Evolutionary conservation across 1,140 invertebrate genomes (phyloP).

Genomic region (Odontomachus brunneus): DNA sequence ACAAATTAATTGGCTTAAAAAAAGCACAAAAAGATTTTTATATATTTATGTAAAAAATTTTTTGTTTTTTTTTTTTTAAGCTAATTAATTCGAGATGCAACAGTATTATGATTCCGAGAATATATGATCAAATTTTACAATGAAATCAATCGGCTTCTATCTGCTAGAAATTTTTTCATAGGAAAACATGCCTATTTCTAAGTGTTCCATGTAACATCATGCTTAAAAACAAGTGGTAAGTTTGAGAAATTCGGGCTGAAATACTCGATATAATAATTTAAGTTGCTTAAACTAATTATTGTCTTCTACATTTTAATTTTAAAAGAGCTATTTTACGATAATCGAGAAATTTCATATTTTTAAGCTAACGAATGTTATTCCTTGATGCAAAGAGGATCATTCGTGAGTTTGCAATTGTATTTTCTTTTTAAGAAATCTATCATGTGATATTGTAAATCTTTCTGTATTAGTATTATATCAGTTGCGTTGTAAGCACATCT

Average conservation of each 20-base stretch:
- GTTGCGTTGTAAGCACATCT: conserved; percentile 1
- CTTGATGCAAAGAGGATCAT: background rate
- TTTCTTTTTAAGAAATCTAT: background rate
- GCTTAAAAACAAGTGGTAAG: too few species aligned
- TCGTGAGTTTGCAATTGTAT: background rate
- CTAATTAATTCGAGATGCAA: too few species aligned
- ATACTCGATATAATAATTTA: background rate
- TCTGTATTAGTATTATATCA: background rate
- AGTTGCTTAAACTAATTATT: background rate
- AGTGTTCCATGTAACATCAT: too few species aligned
- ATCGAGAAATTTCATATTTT: background rate
- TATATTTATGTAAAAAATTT: too few species aligned
- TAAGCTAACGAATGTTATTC: background rate
- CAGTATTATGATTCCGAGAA: too few species aligned
- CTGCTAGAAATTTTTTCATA: too few species aligned
- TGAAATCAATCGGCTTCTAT: too few species aligned
- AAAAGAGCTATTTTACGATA: background rate
- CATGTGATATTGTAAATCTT: conserved; percentile 10
- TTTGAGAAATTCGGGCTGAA: background rate
- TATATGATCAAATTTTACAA: too few species aligned
- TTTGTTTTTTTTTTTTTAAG: too few species aligned
- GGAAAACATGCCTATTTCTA: too few species aligned
- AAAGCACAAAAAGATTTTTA: too few species aligned
- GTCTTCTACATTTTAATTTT: background rate
- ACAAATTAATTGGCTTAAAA: too few species aligned